Evolutionary conservation across 2,797 vertebrate genomes (phyloP), one percentile per base, ranked within the genome.

Genomic region (Cynodonichthys magdalenae): DNA sequence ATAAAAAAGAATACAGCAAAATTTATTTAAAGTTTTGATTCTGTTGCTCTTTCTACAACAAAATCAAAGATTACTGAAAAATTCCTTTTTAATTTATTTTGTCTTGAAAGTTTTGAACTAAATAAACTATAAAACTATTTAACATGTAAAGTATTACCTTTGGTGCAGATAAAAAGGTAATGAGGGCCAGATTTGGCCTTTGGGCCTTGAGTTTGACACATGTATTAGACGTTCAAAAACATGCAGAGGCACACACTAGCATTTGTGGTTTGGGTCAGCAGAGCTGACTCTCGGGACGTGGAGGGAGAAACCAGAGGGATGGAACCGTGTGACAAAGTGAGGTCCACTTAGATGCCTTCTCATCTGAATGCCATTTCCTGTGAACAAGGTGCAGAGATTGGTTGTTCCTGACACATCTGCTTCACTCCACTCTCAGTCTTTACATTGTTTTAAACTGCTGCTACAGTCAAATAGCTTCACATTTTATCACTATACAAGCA

Each of bases 321-420:
- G 56, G 73, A 86, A 55, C 76, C 72, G 83, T 84, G 77, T 63
- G 78, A 74, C 77, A 80, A 64, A 83, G 59, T 39, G 60, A 82
- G 85, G 84, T 79, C 79, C 78, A 71, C 64, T 69, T 70, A 81
- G 80, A 84, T 79, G 77, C 74, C 74, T 82, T 72, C 83, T 86
- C 79, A 79, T 63, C 67, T 71, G 29, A 10, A 57, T 84, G 69
- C 78, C 85, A 82, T 89, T 88, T 90, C 86, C 87, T 87, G 79
- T 82, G 68, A 74, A 88, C 73, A 76, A 84, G 78, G 81, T 78
- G 77, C 57, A 14, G 62, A 49, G 61, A 81, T 65, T 71, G 77
- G 72, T 52, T 70, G 45, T 57, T 75, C 51, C 64, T 59, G 69
- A 44, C 51, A 44, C 78, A 46, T 74, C 66, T 29, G 53, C 49